A percentile compares a stretch with the other conserved stretches of the same genome.
phyloP scores from a whole-genome alignment of 2,113 vertebrate species.

The Etia nguti region DNA sequence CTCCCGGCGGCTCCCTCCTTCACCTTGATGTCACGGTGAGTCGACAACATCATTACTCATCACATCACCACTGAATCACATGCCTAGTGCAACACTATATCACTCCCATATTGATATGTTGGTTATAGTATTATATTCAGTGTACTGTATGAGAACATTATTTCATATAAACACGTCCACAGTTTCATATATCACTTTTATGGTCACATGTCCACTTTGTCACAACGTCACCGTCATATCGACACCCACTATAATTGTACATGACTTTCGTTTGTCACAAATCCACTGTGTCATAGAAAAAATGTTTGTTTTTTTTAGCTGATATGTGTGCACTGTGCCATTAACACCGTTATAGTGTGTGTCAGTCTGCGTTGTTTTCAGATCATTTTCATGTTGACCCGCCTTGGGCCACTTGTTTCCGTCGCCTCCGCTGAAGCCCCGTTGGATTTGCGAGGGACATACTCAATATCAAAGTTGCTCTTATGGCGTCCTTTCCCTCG shows the following conservation, averaged over 20 bases:
- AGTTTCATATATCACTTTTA: constrained; percentile 68
- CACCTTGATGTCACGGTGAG: constrained; percentile 53
- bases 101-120: constrained; percentile 71
- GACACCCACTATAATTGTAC: constrained; percentile 66
- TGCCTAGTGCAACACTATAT: constrained; percentile 60
- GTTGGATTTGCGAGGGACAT: constrained; percentile 91
- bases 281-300: constrained; percentile 56
- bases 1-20: constrained; percentile 35
- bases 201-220: constrained; percentile 68
- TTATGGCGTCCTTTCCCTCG: constrained; percentile 94
- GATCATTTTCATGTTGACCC: constrained; percentile 99
- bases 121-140: constrained; percentile 68
- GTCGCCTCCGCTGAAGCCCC: constrained; percentile 78
- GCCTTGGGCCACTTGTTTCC: constrained; percentile 85
- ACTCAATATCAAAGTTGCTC: constrained; percentile 96
- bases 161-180: constrained; percentile 70
- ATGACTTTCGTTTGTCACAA: constrained; percentile 65
- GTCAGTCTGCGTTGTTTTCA: constrained; percentile 52
- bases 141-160: constrained; percentile 68
- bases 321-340: constrained; percentile 52
- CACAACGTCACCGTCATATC: constrained; percentile 63
- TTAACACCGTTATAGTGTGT: not conserved
- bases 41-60: constrained; percentile 62
- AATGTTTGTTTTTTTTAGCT: not conserved
- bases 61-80: constrained; percentile 64